Base-by-base conservation (phyloP, 2,888 invertebrate genomes). In the Leptopilina myrica region DNA sequence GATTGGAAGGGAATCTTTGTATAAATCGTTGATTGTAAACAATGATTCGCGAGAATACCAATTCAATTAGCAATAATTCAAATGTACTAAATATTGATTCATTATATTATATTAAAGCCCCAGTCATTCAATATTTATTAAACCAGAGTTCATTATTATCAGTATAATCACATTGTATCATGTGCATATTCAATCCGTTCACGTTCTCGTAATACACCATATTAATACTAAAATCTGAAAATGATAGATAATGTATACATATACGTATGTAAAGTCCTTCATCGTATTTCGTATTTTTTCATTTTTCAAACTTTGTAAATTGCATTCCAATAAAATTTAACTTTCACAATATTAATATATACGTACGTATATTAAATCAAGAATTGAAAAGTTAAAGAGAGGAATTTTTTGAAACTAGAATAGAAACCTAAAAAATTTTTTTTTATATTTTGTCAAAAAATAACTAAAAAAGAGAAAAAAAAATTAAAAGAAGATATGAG, bases 1-100 rank as follows among this genome's bases (percentile, higher is more conserved):
- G 67, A 67, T 67, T 67, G 67, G 67, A 67, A 20, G 66, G 0
- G 9, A 67, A 49, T 67, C 46, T 67, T 67, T 43, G 15, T 67
- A 20, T 12, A 67, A 67, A 67, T 15, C 15, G 46, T 20, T 46
- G 46, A 46, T 49, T 20, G 12, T 67, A 49, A 49, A 49, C 49
- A 67, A 67, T 49, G 67, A 67, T 67, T 15, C 15, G 43, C 20
- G 67, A 43, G 43, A 43, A 43, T 67, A 67, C 11, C 67, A 46
- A 46, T 67, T 67, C 20, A 49, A 67, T 67, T 43, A 49, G 46
- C 67, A 46, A 67, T 67, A 49, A 67, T 67, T 43, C 67, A 15
- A 67, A 46, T 46, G 46, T n/a, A 15, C 20, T 49, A 46, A 11
- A 40, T 67, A 67, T 20, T 67, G 67, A 67, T 67, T 67, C 20